Conservation (phyloP, 2,888 invertebrate species). For the Pachliopta kotzebuea region DNA sequence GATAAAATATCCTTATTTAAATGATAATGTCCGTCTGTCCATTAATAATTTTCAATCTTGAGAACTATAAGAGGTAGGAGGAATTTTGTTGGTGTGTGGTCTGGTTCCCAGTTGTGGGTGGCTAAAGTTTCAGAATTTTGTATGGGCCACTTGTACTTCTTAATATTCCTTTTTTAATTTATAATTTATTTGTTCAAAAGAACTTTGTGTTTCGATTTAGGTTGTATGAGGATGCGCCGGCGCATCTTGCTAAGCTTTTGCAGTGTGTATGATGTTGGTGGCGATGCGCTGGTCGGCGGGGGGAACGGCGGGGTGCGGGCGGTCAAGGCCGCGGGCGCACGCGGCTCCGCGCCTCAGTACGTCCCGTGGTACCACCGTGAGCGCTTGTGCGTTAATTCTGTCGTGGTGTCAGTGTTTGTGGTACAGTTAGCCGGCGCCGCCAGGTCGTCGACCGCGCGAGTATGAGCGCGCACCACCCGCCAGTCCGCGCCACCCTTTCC, state of each 20-base stretch:
- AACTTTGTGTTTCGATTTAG: constrained; percentile 7
- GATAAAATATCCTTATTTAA: too few species aligned
- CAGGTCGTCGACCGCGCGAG: constrained; percentile 72
- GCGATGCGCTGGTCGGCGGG: constrained; percentile 19
- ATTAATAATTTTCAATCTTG: too few species aligned
- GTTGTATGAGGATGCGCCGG: constrained; percentile 27
- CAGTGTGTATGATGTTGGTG: constrained; percentile 21
- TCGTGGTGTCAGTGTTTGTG: constrained; percentile 37
- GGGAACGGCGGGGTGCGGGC: constrained; percentile 42
- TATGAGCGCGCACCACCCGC: constrained; percentile 59
- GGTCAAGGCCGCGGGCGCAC: constrained; percentile 67
- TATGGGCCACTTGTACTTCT: too few species aligned
- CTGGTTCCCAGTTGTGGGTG: too few species aligned
- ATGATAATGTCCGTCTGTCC: too few species aligned
- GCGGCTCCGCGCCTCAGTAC: constrained; percentile 46
- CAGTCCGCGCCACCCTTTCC: constrained; percentile 41
- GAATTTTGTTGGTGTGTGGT: too few species aligned
- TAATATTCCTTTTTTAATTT: too few species aligned
- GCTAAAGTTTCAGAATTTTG: too few species aligned
- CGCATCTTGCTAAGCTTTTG: constrained; percentile 23
- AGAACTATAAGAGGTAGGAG: too few species aligned
- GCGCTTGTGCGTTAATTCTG: constrained; percentile 30
- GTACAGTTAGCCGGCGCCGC: constrained; percentile 53
- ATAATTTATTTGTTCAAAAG: background rate
- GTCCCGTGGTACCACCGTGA: constrained; percentile 35